Evolutionary conservation across 2,797 vertebrate species (phyloP).

Genomic region (Pangasius macronema): DNA sequence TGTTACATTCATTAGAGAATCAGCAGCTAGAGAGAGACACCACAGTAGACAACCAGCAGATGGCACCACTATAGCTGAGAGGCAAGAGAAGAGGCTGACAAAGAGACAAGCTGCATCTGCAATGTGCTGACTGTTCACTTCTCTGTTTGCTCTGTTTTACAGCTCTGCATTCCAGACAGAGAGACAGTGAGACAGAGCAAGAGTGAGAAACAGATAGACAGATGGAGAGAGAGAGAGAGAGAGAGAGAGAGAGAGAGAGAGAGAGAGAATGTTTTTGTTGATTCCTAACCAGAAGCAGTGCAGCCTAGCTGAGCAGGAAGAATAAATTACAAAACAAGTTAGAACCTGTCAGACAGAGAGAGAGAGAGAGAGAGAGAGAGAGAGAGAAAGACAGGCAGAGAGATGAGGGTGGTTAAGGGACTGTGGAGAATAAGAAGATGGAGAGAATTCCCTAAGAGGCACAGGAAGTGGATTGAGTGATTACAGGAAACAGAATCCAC

Average conservation of each 20-base stretch:
- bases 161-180: constrained; percentile 73
- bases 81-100: neutral
- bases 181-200: constrained; percentile 47
- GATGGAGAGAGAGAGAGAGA: neutral
- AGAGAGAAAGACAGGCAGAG: neutral
- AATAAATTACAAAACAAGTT: constrained; percentile 1
- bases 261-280: neutral
- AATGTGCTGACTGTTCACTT: constrained; percentile 76
- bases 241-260: neutral
- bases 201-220: neutral
- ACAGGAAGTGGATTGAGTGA: constrained; percentile 76
- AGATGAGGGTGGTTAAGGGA: constrained; percentile 29
- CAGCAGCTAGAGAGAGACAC: neutral
- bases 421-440: constrained; percentile 39
- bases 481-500: constrained; percentile 76
- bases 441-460: constrained; percentile 61
- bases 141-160: constrained; percentile 69
- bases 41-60: constrained; percentile 61
- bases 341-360: neutral
- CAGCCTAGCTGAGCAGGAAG: neutral
- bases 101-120: constrained; percentile 26
- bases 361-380: neutral
- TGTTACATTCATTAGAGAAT: neutral
- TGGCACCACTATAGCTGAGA: constrained; percentile 56
- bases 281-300: neutral